These are phyloP conservation scores for Lucinisca nassula DNA, from an alignment of 2,888 invertebrate genomes.

Conservation along the genomic window DNA sequence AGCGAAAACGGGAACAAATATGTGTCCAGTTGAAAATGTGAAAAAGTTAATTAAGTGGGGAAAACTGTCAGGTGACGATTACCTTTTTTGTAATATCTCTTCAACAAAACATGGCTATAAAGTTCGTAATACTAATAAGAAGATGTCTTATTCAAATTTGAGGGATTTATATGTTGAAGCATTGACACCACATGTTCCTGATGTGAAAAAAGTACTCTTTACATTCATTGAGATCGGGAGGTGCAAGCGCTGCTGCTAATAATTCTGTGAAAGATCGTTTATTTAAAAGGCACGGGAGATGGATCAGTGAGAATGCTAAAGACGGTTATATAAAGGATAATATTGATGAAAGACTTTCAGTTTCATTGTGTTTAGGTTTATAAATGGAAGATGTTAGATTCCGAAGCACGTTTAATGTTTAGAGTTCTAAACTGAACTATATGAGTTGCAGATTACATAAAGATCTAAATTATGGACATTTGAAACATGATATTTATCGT, in stretches of 20 bases:
- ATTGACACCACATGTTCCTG: slow-evolving; percentile 29
- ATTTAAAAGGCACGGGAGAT: slow-evolving; percentile 33
- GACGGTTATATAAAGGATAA: no score
- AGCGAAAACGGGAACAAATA: slow-evolving; percentile 12
- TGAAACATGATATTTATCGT: no score
- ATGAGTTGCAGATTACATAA: no score
- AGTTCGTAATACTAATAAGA: slow-evolving; percentile 8
- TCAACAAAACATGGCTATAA: slow-evolving; percentile 8
- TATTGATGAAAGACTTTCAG: no score
- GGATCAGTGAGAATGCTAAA: no score
- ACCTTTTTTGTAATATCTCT: slow-evolving; percentile 36
- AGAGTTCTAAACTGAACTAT: no score
- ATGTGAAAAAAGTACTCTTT: slow-evolving; percentile 29
- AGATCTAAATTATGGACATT: no score
- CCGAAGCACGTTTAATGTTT: no score
- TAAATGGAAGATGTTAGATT: no score
- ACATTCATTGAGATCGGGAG: slow-evolving; percentile 34
- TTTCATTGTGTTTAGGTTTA: no score
- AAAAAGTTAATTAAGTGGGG: slow-evolving; percentile 27
- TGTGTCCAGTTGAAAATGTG: slow-evolving; percentile 26
- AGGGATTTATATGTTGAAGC: slow-evolving; percentile 18
- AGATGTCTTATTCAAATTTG: slow-evolving; percentile 38
- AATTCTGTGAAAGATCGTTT: slow-evolving; percentile 33
- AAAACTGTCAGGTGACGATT: slow-evolving; percentile 22
- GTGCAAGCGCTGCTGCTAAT: slow-evolving; percentile 28